A percentile compares a stretch with the other conserved stretches of the same genome.
phyloP scores from a whole-genome alignment of 1,140 invertebrate genomes.

The Conus ventricosus region DNA sequence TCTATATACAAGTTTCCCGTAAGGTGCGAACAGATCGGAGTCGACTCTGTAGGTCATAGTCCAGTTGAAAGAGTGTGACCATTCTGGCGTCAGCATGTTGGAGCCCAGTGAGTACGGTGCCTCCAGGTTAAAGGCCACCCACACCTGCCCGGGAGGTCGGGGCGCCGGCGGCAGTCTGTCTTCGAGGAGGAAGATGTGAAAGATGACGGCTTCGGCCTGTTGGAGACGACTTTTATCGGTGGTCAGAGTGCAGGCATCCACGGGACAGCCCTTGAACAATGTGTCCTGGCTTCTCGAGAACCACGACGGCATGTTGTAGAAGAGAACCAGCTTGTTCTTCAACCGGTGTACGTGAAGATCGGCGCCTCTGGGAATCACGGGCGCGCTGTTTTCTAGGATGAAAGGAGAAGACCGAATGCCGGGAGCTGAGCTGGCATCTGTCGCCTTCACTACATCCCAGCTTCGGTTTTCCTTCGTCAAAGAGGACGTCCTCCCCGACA shows the following conservation, averaged over 20 bases:
- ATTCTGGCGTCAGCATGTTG: background rate
- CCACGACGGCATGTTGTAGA: background rate
- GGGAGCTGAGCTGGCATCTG: too few relatives aligned
- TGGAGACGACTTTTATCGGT: background rate
- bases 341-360: too few relatives aligned
- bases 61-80: conserved; percentile 39
- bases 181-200: background rate
- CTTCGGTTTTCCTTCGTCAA: too few relatives aligned
- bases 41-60: conserved; percentile 48
- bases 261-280: background rate
- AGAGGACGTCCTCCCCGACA: too few relatives aligned
- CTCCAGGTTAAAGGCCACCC: background rate
- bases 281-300: background rate
- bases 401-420: too few relatives aligned
- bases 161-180: background rate
- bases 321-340: background rate
- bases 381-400: too few relatives aligned
- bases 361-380: too few relatives aligned
- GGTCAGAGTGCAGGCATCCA: background rate
- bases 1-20: background rate
- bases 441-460: too few relatives aligned
- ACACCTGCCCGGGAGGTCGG: background rate
- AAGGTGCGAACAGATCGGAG: conserved; percentile 42
- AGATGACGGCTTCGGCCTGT: background rate
- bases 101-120: background rate